These are phyloP conservation scores for Trichogramma evanescens DNA, from an alignment of 2,888 invertebrate species.

Conservation along the genomic window DNA sequence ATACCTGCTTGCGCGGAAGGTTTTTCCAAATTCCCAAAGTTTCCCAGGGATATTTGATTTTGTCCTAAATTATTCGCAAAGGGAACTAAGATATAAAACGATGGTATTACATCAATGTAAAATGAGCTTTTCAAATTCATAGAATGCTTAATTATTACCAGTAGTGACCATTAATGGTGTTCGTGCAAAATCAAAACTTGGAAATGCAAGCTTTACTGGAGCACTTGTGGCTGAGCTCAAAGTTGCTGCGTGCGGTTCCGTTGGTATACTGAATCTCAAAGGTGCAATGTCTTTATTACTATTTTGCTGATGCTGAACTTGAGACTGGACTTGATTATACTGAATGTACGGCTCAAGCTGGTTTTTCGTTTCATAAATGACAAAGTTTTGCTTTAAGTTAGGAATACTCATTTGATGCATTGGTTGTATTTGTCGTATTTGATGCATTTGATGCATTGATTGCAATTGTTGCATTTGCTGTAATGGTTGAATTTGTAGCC, in stretches of 20 bases:
- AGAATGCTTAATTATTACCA: conserved; percentile 4
- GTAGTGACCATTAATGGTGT: conserved; percentile 1
- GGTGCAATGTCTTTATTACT: conserved; percentile 11
- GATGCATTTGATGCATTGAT: no score
- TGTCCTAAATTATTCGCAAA: conserved; percentile 2
- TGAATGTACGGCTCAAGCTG: conserved; percentile 23
- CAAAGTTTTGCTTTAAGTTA: conserved; percentile 15
- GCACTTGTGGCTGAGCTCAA: conserved; percentile 24
- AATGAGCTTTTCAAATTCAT: no score
- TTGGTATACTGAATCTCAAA: conserved; percentile 25
- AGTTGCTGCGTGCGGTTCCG: conserved; percentile 25
- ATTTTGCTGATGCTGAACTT: not conserved
- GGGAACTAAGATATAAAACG: conserved; percentile 7
- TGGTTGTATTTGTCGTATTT: no score
- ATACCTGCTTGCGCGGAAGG: conserved; percentile 4
- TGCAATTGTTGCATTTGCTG: no score
- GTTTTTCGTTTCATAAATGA: conserved; percentile 23
- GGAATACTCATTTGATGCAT: conserved; percentile 1
- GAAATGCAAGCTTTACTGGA: conserved; percentile 20
- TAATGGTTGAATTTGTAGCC: not conserved
- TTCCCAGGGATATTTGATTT: conserved; percentile 1
- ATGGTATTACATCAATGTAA: no score
- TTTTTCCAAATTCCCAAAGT: conserved; percentile 2
- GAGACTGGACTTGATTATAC: conserved; percentile 8
- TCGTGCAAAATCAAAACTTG: conserved; percentile 2